Conservation (phyloP, 2,797 vertebrate genomes). For the Takifugu rubripes region DNA sequence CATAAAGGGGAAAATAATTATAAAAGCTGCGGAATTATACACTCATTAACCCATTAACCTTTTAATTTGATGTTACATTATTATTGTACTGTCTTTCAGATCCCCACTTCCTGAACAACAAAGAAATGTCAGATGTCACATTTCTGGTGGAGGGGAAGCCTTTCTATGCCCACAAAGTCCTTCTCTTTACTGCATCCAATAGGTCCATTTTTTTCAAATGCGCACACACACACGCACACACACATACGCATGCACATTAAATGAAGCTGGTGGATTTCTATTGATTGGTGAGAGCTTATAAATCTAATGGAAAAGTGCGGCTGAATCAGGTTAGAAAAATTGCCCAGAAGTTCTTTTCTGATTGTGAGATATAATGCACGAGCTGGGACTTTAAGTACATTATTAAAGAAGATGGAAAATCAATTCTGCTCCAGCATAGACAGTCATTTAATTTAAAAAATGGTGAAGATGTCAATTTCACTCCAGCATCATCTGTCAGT, state of each 20-base stretch:
- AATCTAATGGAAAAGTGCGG: not conserved
- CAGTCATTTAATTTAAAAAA: not conserved
- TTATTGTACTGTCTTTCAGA: conserved; percentile 58
- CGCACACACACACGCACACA: too few species aligned
- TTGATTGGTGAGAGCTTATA: not conserved
- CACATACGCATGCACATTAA: too few species aligned
- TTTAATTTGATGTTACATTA: conserved; percentile 3
- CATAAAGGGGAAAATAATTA: conserved; percentile 6
- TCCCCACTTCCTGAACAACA: conserved; percentile 80
- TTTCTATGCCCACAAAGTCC: conserved; percentile 80
- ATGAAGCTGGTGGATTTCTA: too few species aligned
- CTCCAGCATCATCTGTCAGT: conserved; percentile 8
- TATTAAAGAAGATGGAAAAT: not conserved
- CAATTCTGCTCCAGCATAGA: not conserved
- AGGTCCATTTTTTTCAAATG: conserved; percentile 53
- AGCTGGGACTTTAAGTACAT: too few species aligned
- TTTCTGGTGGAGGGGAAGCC: conserved; percentile 83
- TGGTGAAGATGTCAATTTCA: conserved; percentile 3
- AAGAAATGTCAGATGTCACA: conserved; percentile 82
- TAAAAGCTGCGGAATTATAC: not conserved
- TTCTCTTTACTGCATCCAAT: conserved; percentile 80
- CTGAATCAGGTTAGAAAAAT: too few species aligned
- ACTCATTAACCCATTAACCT: not conserved
- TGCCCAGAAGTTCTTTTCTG: too few species aligned
- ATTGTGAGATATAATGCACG: too few species aligned